Percentiles rank a stretch among this genome's conserved stretches.
Evolutionary conservation across 1,140 invertebrate species (phyloP).

Genomic region (Arion vulgaris): DNA sequence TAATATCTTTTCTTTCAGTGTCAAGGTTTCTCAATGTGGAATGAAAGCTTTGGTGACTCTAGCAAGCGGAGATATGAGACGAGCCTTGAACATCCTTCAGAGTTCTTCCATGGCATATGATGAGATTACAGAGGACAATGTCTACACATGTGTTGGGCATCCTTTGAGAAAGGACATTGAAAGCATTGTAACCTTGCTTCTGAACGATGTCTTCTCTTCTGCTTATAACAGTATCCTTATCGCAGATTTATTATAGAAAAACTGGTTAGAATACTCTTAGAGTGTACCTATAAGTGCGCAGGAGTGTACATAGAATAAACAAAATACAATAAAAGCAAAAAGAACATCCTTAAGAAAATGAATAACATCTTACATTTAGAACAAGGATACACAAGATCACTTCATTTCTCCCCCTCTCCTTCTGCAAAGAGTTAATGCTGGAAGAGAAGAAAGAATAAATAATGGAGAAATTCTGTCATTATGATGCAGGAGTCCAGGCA

Average conservation of each 20-base stretch:
- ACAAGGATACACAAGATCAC: no score
- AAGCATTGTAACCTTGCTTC: constrained; percentile 88
- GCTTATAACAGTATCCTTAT: constrained; percentile 86
- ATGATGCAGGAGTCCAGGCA: no score
- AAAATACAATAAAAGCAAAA: not conserved
- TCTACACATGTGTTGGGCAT: constrained; percentile 97
- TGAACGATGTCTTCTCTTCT: constrained; percentile 87
- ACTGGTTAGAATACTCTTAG: no score
- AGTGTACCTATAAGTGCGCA: no score
- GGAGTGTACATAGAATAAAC: no score
- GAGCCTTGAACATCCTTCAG: constrained; percentile 94
- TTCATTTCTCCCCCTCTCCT: no score
- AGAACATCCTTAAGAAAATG: no score
- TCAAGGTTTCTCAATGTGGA: constrained; percentile 91
- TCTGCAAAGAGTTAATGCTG: no score
- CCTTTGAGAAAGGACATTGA: constrained; percentile 92
- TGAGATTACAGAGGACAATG: constrained; percentile 89
- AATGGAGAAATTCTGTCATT: no score
- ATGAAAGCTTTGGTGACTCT: constrained; percentile 91
- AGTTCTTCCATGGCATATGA: constrained; percentile 91
- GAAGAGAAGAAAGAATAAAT: no score
- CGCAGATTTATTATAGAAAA: no score
- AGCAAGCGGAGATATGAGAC: constrained; percentile 98
- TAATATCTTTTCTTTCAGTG: constrained; percentile 75
- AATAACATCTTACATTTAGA: no score